Conservation (phyloP, 2,797 vertebrate genomes). For the Coregonus sp. region DNA sequence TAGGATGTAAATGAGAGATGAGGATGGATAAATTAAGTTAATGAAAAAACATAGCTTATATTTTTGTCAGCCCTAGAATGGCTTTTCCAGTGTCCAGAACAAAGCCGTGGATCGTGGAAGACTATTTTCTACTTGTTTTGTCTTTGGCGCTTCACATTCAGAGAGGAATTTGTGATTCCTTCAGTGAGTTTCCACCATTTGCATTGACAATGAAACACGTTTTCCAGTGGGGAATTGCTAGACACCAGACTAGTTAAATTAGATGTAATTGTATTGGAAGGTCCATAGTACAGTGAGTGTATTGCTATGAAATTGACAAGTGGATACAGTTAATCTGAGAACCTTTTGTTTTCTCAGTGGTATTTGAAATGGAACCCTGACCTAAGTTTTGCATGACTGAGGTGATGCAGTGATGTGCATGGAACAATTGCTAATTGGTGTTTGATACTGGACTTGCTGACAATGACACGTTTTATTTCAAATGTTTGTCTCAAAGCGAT, state of each 20-base stretch:
- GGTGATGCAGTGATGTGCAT: not conserved
- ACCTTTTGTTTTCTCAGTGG: not conserved
- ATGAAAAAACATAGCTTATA: not conserved
- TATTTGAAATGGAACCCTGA: not conserved
- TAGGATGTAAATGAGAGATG: constrained; percentile 6
- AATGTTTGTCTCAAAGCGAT: not conserved
- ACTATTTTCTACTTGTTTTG: not conserved
- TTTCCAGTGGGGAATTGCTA: too few species aligned
- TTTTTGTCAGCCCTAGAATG: not conserved
- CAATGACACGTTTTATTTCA: not conserved
- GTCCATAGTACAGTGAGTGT: not conserved
- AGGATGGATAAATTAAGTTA: constrained; percentile 7
- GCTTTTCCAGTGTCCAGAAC: not conserved
- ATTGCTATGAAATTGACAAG: not conserved
- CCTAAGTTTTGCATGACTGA: not conserved
- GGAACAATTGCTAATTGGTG: not conserved
- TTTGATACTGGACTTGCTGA: not conserved
- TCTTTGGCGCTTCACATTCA: not conserved
- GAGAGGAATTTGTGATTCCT: too few species aligned
- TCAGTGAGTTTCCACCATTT: too few species aligned
- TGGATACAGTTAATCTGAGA: not conserved
- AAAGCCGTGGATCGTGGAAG: not conserved
- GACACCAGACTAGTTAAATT: too few species aligned
- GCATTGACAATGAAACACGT: too few species aligned
- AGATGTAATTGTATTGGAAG: too few species aligned